Evolutionary conservation across 2,888 invertebrate species (phyloP), one percentile per base, ranked within the genome.

Genomic region (Microchrysa polita): DNA sequence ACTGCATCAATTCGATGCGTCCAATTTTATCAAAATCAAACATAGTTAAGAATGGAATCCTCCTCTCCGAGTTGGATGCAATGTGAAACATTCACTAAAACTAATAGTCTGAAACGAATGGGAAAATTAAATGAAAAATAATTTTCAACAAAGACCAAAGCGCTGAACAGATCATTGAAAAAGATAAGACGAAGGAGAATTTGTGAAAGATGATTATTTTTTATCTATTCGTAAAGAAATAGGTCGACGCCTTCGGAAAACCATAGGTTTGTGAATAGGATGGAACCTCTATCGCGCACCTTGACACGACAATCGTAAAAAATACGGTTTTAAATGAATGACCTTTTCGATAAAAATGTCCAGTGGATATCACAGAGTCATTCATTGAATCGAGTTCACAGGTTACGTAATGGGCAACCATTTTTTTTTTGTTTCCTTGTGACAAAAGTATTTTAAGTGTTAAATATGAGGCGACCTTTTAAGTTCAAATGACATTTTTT

Each of bases 61-160:
- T 10, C 23, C 14, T 18, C 34, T 16, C n/a, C 34, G 12, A 2
- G 12, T 52, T 16, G 5, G 12, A 10, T 42, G 12, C 5, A 16
- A 10, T 42, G 12, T 16, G 7, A 9, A 18, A 14, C 40, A 18
- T 23, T 4, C 27, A 52, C 14, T 53, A 67, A 67, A 27, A 14
- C 27, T 22, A 48, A 67, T 65, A 53, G 53, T 53, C 12, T 42
- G 53, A 53, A 67, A 53, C 34, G 67, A 67, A 52, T 53, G 53
- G 53, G 53, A 67, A 67, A 67, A 67, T 67, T 67, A 67, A 67
- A 67, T 67, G 67, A 67, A 53, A 67, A 34, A 53, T 53, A 53
- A 65, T 18, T 61, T 61, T 42, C 7, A 61, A 61, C 16, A 59
- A 9, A 59, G 20, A 27, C 23, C 22, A 22, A 57, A 23, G 59